These are phyloP conservation scores for Phocoena sinus DNA, from an alignment of 2,113 vertebrate species.

Conservation along the genomic window DNA sequence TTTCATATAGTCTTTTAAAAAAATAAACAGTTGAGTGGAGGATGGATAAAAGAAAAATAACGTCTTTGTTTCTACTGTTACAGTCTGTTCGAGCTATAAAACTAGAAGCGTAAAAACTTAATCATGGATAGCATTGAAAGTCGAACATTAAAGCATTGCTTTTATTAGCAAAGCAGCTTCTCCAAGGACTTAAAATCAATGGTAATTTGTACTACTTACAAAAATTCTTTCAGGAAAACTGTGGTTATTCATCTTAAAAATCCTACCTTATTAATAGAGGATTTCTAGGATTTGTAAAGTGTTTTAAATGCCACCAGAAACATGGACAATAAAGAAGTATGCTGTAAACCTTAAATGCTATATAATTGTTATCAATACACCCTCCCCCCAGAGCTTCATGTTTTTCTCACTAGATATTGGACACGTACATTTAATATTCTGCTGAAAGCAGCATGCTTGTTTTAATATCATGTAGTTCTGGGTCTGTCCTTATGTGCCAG, in stretches of 20 bases:
- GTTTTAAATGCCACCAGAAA: neutral
- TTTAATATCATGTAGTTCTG: fast-evolving
- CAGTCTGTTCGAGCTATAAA: neutral
- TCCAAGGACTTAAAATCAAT: neutral
- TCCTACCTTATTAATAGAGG: neutral
- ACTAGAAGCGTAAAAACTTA: neutral
- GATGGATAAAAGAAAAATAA: neutral
- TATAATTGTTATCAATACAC: fast-evolving
- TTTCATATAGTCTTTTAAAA: neutral
- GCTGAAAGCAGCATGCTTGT: neutral
- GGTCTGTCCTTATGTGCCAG: neutral
- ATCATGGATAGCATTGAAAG: neutral
- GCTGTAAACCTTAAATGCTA: neutral
- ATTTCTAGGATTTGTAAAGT: neutral
- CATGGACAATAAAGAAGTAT: neutral
- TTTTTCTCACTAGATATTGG: neutral
- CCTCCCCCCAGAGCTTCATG: neutral
- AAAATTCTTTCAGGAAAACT: neutral
- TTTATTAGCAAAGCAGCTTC: neutral
- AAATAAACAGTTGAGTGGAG: neutral
- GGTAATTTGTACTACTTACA: neutral
- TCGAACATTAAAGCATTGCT: fast-evolving
- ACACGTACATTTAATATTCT: fast-evolving
- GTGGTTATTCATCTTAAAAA: neutral
- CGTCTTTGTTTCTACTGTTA: neutral